phyloP scores from a whole-genome alignment of 2,888 invertebrate genomes.

The Eristalis pertinax region DNA sequence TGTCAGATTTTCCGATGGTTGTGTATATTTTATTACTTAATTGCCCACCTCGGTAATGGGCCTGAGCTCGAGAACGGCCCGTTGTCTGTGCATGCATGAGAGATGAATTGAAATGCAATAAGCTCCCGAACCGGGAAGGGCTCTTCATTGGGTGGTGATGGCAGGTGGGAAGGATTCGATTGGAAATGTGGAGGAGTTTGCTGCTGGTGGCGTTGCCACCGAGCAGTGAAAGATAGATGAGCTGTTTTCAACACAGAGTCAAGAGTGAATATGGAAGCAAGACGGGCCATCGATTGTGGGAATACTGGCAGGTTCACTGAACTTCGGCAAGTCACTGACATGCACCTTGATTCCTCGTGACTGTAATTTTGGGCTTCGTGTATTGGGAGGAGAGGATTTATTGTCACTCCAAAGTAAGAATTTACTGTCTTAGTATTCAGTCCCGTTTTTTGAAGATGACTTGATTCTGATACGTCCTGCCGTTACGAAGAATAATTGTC shows the following conservation, averaged over 20 bases:
- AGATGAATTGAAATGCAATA: constrained; percentile 43
- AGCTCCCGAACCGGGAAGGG: neutral
- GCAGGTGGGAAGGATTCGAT: neutral
- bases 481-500: too few relatives aligned
- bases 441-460: too few relatives aligned
- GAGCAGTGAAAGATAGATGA: neutral
- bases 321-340: neutral
- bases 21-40: constrained; percentile 68
- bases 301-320: neutral
- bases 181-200: neutral
- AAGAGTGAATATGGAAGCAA: neutral
- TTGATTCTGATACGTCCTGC: too few relatives aligned
- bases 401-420: too few relatives aligned
- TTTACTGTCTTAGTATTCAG: too few relatives aligned
- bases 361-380: too few relatives aligned
- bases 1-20: constrained; percentile 57
- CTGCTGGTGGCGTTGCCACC: neutral
- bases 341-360: too few relatives aligned
- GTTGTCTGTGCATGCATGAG: constrained; percentile 34
- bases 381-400: too few relatives aligned
- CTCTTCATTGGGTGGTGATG: neutral
- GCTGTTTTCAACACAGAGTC: neutral
- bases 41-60: constrained; percentile 45
- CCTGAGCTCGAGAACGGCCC: constrained; percentile 3
- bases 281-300: neutral